Conservation (phyloP, 2,113 vertebrate species). For the Syngnathus typhle region DNA sequence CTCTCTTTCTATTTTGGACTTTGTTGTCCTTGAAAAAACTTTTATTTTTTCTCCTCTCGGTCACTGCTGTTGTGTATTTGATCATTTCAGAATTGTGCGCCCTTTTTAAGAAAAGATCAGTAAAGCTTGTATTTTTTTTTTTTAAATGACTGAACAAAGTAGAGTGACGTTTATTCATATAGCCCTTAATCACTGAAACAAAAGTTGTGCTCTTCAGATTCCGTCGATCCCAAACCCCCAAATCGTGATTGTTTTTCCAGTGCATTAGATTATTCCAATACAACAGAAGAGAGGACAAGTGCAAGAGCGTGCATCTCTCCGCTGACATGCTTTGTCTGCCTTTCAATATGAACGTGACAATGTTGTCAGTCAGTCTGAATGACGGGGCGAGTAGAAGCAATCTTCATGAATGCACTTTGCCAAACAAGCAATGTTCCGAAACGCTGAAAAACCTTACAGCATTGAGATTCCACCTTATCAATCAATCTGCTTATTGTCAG, state of each 20-base stretch:
- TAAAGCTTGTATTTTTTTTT: too few relatives aligned
- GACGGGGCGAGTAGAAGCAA: neutral
- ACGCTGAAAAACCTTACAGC: neutral
- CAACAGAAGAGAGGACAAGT: neutral
- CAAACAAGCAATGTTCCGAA: neutral
- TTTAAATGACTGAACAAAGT: too few relatives aligned
- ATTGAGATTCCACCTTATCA: neutral
- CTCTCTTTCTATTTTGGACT: neutral
- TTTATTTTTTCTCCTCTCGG: neutral
- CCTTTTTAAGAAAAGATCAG: too few relatives aligned
- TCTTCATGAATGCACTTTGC: neutral
- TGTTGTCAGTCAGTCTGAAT: constrained; percentile 4
- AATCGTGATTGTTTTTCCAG: neutral
- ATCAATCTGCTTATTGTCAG: neutral
- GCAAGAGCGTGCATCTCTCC: neutral
- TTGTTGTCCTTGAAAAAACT: neutral
- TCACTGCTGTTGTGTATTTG: neutral
- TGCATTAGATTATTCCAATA: neutral
- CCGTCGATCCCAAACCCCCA: neutral
- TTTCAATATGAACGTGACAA: neutral
- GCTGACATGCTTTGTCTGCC: constrained; percentile 2
- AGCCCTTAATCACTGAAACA: too few relatives aligned
- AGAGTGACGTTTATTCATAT: too few relatives aligned
- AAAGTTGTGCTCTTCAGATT: neutral
- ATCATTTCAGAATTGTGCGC: too few relatives aligned